These are phyloP conservation scores for Pseudococcus jackbeardsleyi DNA, from an alignment of 2,888 invertebrate species.

Conservation along the genomic window DNA sequence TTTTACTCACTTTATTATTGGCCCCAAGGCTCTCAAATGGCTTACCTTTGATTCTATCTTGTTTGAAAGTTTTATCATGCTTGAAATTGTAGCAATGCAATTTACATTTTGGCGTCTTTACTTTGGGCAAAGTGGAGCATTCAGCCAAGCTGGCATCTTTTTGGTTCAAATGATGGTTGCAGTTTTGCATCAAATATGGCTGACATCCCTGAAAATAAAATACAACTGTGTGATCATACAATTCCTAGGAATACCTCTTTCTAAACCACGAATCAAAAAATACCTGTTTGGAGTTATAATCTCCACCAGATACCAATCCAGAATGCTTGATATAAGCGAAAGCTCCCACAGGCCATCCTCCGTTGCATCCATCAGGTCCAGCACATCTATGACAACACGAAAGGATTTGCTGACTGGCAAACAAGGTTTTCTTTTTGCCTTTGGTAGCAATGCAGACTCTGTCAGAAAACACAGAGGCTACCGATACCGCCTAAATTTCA, in stretches of 20 bases:
- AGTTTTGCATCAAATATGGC: conserved; percentile 57
- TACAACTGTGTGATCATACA: neutral
- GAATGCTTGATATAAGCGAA: conserved; percentile 37
- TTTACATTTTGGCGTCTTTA: conserved; percentile 62
- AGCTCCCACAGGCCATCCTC: conserved; percentile 63
- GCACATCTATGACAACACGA: conserved; percentile 55
- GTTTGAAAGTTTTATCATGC: conserved; percentile 54
- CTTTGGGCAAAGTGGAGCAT: conserved; percentile 15
- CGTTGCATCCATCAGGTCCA: conserved; percentile 56
- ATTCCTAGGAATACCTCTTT: no score
- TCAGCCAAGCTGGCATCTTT: neutral
- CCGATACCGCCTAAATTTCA: conserved; percentile 29
- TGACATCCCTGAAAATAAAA: conserved; percentile 63
- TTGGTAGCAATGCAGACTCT: conserved; percentile 59
- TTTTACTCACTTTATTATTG: neutral
- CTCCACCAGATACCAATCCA: conserved; percentile 63
- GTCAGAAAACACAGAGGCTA: conserved; percentile 45
- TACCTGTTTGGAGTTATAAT: conserved; percentile 61
- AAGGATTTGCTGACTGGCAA: conserved; percentile 34
- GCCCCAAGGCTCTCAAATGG: neutral
- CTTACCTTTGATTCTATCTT: conserved; percentile 62
- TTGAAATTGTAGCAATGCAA: conserved; percentile 60
- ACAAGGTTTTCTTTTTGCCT: conserved; percentile 7
- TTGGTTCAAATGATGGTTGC: conserved; percentile 56
- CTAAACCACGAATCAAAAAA: no score